Percentiles rank a stretch among this genome's conserved stretches.
Conservation (phyloP, 2,888 invertebrate genomes). For the Heliconius sara region DNA sequence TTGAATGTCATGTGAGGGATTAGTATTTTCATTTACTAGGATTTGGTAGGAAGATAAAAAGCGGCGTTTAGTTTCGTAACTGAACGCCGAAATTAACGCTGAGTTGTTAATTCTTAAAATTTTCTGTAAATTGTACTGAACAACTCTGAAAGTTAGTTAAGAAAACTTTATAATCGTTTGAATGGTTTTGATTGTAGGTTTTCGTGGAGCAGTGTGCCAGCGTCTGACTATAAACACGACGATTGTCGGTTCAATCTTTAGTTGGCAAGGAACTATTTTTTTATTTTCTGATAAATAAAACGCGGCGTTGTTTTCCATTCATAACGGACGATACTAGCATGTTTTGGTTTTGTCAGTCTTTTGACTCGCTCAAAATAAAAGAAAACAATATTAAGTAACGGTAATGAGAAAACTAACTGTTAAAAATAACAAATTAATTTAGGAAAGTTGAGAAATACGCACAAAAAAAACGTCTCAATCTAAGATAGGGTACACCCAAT, state of each 20-base stretch:
- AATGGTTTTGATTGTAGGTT: not conserved
- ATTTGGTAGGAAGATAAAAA: not conserved
- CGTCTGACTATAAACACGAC: too few relatives aligned
- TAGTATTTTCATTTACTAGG: not conserved
- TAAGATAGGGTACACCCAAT: constrained; percentile 47
- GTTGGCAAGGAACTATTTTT: too few relatives aligned
- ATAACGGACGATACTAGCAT: too few relatives aligned
- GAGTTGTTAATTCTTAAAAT: not conserved
- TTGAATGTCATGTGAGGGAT: too few relatives aligned
- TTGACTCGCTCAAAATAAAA: not conserved
- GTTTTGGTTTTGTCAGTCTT: too few relatives aligned
- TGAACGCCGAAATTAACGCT: too few relatives aligned
- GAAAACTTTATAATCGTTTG: not conserved
- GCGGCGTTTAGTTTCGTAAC: not conserved
- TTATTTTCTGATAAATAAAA: too few relatives aligned
- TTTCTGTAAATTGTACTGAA: not conserved
- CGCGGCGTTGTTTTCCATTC: too few relatives aligned
- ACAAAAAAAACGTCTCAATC: constrained; percentile 41
- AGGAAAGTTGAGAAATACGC: constrained; percentile 38
- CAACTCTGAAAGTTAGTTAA: not conserved
- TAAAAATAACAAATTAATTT: constrained; percentile 10
- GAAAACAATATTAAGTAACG: not conserved
- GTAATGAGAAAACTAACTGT: not conserved
- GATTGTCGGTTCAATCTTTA: too few relatives aligned
- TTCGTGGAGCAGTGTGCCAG: too few relatives aligned